A percentile compares a stretch with the other conserved stretches of the same genome.
Evolutionary conservation across 2,113 vertebrate species (phyloP).

Genomic region (Pandion haliaetus): DNA sequence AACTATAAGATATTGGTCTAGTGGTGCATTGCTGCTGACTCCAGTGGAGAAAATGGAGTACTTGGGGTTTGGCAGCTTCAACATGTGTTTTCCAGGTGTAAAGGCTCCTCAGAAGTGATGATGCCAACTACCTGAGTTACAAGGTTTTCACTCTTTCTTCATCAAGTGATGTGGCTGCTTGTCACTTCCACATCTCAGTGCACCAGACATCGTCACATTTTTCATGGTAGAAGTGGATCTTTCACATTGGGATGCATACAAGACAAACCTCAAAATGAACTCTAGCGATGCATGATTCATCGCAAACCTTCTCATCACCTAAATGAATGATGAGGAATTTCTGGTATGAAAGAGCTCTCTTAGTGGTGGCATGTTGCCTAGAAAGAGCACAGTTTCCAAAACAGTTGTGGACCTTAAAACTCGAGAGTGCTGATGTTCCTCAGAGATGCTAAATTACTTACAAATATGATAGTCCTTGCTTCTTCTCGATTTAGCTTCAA

Average conservation of each 20-base stretch:
- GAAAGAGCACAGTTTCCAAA: conserved; percentile 17
- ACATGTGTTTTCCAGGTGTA: background rate
- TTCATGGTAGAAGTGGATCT: background rate
- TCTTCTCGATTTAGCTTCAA: background rate
- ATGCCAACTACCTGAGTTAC: background rate
- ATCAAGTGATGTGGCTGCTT: background rate
- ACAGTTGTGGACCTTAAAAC: background rate
- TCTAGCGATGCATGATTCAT: background rate
- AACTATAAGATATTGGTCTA: background rate
- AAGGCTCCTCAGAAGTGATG: background rate
- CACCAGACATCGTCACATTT: background rate
- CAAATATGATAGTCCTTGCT: background rate
- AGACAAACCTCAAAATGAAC: background rate
- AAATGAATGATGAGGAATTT: conserved; percentile 18
- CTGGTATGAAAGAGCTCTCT: background rate
- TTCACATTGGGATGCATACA: background rate
- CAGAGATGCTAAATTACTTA: background rate
- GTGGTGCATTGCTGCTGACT: background rate
- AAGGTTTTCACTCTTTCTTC: background rate
- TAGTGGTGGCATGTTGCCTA: background rate
- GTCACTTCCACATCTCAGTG: background rate
- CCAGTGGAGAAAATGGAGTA: background rate
- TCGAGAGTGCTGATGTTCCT: background rate
- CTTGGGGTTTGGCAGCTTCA: background rate
- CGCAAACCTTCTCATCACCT: background rate